Conservation (phyloP, 1,140 invertebrate genomes). For the Dendrolimus punctatus region DNA sequence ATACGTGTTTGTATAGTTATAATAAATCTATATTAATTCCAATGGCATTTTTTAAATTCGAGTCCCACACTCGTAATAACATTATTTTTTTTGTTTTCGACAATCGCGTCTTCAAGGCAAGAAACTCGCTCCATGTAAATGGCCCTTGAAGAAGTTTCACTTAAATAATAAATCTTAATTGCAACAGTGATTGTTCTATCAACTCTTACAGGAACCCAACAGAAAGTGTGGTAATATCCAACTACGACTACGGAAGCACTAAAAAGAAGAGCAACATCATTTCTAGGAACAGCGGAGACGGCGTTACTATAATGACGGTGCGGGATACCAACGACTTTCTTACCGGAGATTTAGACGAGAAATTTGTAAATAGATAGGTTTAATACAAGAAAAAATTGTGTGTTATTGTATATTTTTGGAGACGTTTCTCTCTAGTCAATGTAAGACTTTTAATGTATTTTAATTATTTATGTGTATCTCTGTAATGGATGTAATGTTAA, state of each 20-base stretch:
- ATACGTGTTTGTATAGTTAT: too few relatives aligned
- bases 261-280: conserved; percentile 64
- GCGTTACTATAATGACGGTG: conserved; percentile 58
- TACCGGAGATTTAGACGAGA: conserved; percentile 38
- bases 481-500: too few relatives aligned
- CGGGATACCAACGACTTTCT: conserved; percentile 52
- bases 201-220: conserved; percentile 56
- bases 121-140: background rate
- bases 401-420: too few relatives aligned
- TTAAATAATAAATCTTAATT: background rate
- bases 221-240: conserved; percentile 65
- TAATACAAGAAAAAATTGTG: too few relatives aligned
- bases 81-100: too few relatives aligned
- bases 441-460: too few relatives aligned
- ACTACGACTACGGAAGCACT: conserved; percentile 61
- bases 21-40: too few relatives aligned
- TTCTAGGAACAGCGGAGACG: conserved; percentile 49
- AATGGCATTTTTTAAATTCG: too few relatives aligned
- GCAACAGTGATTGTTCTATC: conserved; percentile 26
- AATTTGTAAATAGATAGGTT: conserved; percentile 50
- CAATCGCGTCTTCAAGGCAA: background rate
- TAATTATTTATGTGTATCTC: too few relatives aligned
- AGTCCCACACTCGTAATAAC: too few relatives aligned
- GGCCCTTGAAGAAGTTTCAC: background rate
- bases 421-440: too few relatives aligned